Percentiles rank a stretch among this genome's conserved stretches.
phyloP scores from a whole-genome alignment of 2,888 invertebrate species.

The Metacarcinus magister region DNA sequence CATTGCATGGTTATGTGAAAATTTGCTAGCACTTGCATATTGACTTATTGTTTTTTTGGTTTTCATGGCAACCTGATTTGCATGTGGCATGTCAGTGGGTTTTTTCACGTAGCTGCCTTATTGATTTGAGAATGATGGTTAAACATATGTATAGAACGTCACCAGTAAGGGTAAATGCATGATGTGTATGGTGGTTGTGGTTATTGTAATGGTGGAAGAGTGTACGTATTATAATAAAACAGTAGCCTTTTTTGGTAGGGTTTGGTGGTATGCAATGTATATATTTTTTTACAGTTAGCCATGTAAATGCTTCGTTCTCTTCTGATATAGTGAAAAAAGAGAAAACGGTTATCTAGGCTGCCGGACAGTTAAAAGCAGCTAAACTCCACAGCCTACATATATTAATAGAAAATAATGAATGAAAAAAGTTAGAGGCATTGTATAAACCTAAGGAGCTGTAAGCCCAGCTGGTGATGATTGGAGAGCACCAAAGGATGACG shows the following conservation, averaged over 20 bases:
- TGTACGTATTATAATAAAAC: background rate
- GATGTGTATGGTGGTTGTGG: background rate
- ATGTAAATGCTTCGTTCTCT: constrained; percentile 16
- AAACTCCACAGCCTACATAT: background rate
- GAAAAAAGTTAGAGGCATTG: no score
- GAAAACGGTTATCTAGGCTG: background rate
- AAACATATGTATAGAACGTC: background rate
- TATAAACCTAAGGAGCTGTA: no score
- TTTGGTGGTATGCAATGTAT: background rate
- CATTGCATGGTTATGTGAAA: background rate
- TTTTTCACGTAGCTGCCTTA: background rate
- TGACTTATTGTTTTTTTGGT: background rate
- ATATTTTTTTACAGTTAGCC: constrained; percentile 35
- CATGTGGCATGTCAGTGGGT: background rate
- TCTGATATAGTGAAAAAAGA: background rate
- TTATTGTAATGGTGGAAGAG: background rate
- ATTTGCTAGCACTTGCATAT: background rate
- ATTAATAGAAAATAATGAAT: no score
- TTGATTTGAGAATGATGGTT: background rate
- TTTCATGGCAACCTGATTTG: background rate
- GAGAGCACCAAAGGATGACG: no score
- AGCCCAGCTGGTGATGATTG: no score
- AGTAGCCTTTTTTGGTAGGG: background rate
- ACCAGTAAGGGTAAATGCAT: background rate
- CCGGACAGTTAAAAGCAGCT: background rate